These are phyloP conservation scores for Aurelia sp. DNA, from an alignment of 30 jellyfish, hydroid and myxozoan genomes.

Conservation along the genomic window DNA sequence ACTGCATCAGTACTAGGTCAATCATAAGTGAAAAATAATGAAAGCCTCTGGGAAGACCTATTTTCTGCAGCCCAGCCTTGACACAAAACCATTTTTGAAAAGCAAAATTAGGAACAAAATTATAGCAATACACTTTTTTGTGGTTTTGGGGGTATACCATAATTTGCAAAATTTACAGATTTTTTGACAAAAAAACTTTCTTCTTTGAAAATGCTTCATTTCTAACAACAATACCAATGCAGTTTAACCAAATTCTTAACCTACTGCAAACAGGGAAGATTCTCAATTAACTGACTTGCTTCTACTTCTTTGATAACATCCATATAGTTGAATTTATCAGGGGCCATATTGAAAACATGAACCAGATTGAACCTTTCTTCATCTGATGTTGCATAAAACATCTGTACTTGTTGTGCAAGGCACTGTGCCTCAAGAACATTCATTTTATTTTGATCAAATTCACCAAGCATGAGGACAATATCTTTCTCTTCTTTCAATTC, in stretches of 20 bases:
- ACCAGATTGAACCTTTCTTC: conserved; percentile 81
- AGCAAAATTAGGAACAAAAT: too few species aligned
- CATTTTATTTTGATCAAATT: conserved; percentile 61
- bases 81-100: too few species aligned
- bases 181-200: background rate
- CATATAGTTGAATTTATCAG: conserved; percentile 80
- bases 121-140: too few species aligned
- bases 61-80: too few species aligned
- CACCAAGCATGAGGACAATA: conserved; percentile 86
- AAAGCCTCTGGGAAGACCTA: too few species aligned
- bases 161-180: background rate
- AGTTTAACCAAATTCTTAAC: background rate
- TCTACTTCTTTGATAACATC: conserved; percentile 90
- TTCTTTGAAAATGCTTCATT: background rate
- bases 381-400: conserved; percentile 87
- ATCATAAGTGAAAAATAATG: too few species aligned
- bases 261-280: background rate
- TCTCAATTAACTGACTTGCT: conserved; percentile 77
- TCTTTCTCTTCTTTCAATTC: conserved; percentile 87
- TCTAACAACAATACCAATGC: too few species aligned
- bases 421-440: conserved; percentile 92
- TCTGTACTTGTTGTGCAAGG: conserved; percentile 86
- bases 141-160: background rate
- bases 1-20: too few species aligned
- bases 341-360: conserved; percentile 74